Conservation (phyloP, 2,113 vertebrate species). For the Rhodinocichla rosea region DNA sequence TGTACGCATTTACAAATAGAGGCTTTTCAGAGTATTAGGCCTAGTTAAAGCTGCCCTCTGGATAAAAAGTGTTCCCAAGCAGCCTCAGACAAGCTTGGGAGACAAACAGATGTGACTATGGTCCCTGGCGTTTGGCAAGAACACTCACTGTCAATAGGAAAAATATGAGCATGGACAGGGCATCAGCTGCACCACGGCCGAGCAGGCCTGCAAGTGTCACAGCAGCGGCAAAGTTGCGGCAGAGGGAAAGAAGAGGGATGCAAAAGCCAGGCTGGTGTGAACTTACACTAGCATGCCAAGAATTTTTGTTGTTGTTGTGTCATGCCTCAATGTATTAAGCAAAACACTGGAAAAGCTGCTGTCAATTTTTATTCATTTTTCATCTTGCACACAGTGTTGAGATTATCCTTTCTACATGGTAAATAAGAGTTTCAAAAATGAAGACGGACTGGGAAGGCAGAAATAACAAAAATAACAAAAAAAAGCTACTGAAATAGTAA, state of each 20-base stretch:
- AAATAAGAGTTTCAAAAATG: not conserved
- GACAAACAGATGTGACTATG: constrained; percentile 87
- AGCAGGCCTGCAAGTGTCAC: constrained; percentile 77
- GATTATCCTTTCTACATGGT: not conserved
- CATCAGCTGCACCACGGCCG: constrained; percentile 81
- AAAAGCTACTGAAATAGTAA: not conserved
- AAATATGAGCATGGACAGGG: constrained; percentile 83
- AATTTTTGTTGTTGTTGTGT: not conserved
- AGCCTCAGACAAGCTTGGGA: constrained; percentile 73
- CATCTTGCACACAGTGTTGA: not conserved
- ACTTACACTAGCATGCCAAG: constrained; percentile 29
- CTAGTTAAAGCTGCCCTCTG: constrained; percentile 79
- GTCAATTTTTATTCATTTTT: constrained; percentile 14
- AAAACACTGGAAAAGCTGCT: not conserved
- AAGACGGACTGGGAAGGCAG: not conserved
- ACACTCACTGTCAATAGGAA: constrained; percentile 84
- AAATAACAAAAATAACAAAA: not conserved
- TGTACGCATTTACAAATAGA: constrained; percentile 68
- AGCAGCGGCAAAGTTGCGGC: constrained; percentile 49
- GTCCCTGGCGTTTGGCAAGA: constrained; percentile 88
- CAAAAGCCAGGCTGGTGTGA: constrained; percentile 62
- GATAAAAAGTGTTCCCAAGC: constrained; percentile 72
- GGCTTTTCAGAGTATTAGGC: constrained; percentile 73
- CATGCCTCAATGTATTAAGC: constrained; percentile 13
- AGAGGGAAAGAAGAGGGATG: constrained; percentile 47